These are phyloP conservation scores for Bucorvus abyssinicus DNA, from an alignment of 2,797 vertebrate genomes.

Conservation along the genomic window DNA sequence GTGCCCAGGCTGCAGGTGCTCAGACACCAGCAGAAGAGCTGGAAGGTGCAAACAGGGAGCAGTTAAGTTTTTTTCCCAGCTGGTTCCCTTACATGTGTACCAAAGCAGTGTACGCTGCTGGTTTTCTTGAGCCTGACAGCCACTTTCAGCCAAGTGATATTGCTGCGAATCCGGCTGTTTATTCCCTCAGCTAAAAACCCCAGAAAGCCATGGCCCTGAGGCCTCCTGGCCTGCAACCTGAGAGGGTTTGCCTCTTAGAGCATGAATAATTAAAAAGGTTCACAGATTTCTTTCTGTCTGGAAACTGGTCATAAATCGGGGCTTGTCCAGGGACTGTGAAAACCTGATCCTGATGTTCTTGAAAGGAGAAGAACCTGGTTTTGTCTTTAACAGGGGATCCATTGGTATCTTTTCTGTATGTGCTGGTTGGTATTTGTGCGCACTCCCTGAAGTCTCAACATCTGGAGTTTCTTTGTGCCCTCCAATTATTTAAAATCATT, in stretches of 20 bases:
- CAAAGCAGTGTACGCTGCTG: neutral
- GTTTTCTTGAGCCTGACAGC: neutral
- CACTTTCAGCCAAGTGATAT: neutral
- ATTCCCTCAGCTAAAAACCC: neutral
- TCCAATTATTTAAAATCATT: neutral
- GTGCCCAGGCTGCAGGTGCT: neutral
- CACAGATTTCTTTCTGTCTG: slow-evolving; percentile 49
- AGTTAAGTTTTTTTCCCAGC: neutral
- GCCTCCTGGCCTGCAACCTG: neutral
- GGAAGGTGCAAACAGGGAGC: neutral
- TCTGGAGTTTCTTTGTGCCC: neutral
- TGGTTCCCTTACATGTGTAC: neutral
- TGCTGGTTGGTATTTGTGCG: neutral
- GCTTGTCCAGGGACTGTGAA: slow-evolving; percentile 20
- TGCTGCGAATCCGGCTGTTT: neutral
- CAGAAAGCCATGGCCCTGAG: neutral
- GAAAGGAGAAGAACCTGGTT: slow-evolving; percentile 1
- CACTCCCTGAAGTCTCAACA: rapidly evolving
- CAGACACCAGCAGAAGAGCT: neutral
- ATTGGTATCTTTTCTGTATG: neutral
- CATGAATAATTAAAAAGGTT: slow-evolving; percentile 52
- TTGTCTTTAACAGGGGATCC: neutral
- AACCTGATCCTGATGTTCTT: slow-evolving; percentile 19
- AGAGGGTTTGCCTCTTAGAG: slow-evolving; percentile 41
- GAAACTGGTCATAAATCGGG: neutral